A percentile compares a stretch with the other conserved stretches of the same genome.
Evolutionary conservation across 37 sponge, comb jelly and placozoan genomes (phyloP).

Genomic region (Sycon ciliatum): DNA sequence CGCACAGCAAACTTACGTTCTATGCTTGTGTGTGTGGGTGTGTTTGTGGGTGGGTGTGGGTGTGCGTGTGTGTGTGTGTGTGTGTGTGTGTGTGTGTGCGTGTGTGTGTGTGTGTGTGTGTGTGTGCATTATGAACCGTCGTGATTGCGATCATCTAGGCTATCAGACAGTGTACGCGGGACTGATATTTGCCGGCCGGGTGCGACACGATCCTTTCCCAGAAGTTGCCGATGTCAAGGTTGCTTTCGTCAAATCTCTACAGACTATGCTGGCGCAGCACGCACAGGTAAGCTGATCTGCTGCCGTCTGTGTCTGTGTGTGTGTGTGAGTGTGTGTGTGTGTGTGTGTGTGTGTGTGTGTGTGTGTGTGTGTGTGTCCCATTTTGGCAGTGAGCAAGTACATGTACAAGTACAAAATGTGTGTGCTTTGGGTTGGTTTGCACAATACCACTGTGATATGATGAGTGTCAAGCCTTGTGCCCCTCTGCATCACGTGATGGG

Average conservation of each 20-base stretch:
- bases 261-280: constrained; percentile 65
- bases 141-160: constrained; percentile 21
- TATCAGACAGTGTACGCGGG: constrained; percentile 86
- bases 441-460: no score
- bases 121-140: neutral
- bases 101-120: constrained; percentile 5
- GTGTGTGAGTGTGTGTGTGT: neutral
- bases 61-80: no score
- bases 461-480: no score
- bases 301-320: constrained; percentile 1
- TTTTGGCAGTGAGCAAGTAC: no score
- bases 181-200: constrained; percentile 69
- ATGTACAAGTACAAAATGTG: no score
- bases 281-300: constrained; percentile 42
- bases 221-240: constrained; percentile 56
- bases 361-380: neutral
- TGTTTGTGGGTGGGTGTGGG: no score
- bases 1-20: neutral
- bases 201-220: constrained; percentile 75
- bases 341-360: neutral
- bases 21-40: neutral
- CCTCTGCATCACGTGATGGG: no score
- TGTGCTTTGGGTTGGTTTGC: no score
- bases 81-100: constrained; percentile 1
- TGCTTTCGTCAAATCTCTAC: constrained; percentile 59